These are phyloP conservation scores for Natator depressus DNA, from an alignment of 2,113 vertebrate genomes.

Conservation along the genomic window DNA sequence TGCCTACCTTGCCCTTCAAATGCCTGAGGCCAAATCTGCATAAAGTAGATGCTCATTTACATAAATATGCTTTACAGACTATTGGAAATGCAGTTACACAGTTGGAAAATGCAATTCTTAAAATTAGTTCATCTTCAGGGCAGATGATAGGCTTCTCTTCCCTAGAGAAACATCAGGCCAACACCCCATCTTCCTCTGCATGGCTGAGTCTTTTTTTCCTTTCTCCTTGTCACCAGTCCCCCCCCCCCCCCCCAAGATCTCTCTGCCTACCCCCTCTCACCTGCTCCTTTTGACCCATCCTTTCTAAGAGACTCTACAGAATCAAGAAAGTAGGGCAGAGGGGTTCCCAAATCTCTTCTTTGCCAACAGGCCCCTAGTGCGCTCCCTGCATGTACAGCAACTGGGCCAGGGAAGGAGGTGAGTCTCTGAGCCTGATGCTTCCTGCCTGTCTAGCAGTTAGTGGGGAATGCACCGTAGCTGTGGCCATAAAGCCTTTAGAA, in stretches of 20 bases:
- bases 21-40: slow-evolving; percentile 12
- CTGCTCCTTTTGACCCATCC: neutral
- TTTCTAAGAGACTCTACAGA: neutral
- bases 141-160: neutral
- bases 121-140: neutral
- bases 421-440: slow-evolving; percentile 8
- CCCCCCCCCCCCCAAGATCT: neutral
- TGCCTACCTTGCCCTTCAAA: neutral
- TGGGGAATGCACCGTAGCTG: neutral
- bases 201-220: neutral
- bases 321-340: neutral
- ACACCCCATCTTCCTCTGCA: neutral
- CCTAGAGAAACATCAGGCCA: neutral
- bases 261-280: neutral
- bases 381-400: neutral
- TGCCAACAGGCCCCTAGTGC: neutral
- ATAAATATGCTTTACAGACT: neutral
- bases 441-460: neutral
- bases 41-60: neutral
- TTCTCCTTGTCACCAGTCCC: neutral
- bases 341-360: neutral
- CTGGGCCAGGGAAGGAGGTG: neutral
- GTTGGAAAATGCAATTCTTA: neutral
- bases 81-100: neutral
- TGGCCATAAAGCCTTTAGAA: slow-evolving; percentile 38